Base-by-base conservation (phyloP, 2,888 invertebrate genomes). In the Drosophila peninsularis region DNA sequence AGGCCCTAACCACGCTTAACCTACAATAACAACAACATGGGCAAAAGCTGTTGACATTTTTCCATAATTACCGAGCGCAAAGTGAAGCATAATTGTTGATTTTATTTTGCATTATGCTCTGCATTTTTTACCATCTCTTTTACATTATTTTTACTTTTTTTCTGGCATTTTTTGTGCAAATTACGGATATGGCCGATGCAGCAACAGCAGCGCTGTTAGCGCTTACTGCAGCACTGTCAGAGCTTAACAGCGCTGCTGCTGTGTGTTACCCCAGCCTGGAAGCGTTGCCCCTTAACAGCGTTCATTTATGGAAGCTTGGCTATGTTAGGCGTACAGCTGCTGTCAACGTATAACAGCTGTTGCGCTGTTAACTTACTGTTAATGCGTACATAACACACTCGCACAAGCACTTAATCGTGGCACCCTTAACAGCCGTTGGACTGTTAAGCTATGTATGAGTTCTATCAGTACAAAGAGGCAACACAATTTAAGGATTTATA, bases 11-110 rank as follows among this genome's bases (percentile, higher is more conserved):
- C 45, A 58, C 66, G 80, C 88, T 85, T 85, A 85, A 85, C 86
- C 86, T 77, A 74, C 80, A 82, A 75, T 75, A 88, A 88, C 69
- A 80, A 73, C 70, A 62, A 62, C 65, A 44, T 32, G 32, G 19
- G 24, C 57, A 24, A 42, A 32, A 64, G 83, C 87, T 86, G 86
- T 88, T 89, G 86, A 86, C 86, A 88, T 88, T 86, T 89, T 88
- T 78, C 83, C 86, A 85, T 89, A 86, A 86, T 86, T 89, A 88
- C 86, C 89, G 87, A 79, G 77, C 79, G 78, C 85, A 86, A 86
- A 79, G 86, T 77, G 79, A 75, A 74, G 78, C 71, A 75, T 85
- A 82, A 81, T 83, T 85, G 86, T 88, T 85, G 76, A 81, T 88
- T 85, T 81, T 85, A 78, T 88, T 85, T 75, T 74, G 77, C 77